phyloP scores from a whole-genome alignment of 2,888 invertebrate species.

The Liposcelis brunnea region DNA sequence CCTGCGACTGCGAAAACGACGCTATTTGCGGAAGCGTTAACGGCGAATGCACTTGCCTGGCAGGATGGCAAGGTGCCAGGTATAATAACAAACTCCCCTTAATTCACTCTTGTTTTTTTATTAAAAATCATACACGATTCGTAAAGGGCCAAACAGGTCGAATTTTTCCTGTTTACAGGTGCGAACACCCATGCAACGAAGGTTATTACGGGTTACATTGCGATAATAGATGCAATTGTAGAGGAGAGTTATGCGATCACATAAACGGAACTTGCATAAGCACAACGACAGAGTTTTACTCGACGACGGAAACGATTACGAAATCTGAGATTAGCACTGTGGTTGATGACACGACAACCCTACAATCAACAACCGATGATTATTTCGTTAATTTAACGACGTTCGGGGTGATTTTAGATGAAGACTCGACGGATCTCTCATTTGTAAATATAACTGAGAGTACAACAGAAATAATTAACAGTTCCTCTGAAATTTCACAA shows the following conservation, averaged over 20 bases:
- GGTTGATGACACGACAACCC: not conserved
- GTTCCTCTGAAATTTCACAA: not conserved
- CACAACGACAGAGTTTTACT: not conserved
- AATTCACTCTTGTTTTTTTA: no score
- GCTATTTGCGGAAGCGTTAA: constrained; percentile 43
- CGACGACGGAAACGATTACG: not conserved
- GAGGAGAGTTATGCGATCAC: not conserved
- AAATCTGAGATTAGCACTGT: not conserved
- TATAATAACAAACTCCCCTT: constrained; percentile 29
- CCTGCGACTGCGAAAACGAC: constrained; percentile 43
- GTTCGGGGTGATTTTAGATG: not conserved
- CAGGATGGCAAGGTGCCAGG: constrained; percentile 52
- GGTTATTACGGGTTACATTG: constrained; percentile 4
- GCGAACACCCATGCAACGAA: not conserved
- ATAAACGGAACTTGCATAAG: not conserved
- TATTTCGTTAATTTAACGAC: not conserved
- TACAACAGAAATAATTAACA: not conserved
- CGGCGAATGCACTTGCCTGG: constrained; percentile 46
- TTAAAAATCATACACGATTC: no score
- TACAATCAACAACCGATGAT: not conserved
- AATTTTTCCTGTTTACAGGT: no score
- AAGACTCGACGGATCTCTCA: not conserved
- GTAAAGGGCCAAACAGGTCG: no score
- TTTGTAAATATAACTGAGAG: not conserved
- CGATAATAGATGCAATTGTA: not conserved